These are phyloP conservation scores for Brachionus manjavacas DNA, from an alignment of 1,140 invertebrate genomes.

Conservation along the genomic window DNA sequence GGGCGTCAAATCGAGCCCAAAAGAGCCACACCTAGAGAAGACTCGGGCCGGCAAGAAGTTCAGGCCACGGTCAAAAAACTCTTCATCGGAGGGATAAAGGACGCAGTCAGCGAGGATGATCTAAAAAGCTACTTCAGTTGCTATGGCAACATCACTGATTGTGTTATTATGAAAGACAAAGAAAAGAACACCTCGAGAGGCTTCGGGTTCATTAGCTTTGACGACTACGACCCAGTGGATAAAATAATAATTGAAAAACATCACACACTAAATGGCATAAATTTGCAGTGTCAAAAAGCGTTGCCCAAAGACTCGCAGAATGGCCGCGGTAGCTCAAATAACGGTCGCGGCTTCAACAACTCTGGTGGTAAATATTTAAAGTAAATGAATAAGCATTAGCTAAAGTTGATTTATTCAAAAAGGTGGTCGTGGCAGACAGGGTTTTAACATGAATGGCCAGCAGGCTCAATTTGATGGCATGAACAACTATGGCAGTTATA, in stretches of 20 bases:
- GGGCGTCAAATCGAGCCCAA: slow-evolving; percentile 89
- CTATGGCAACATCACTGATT: slow-evolving; percentile 68
- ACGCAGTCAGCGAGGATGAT: slow-evolving; percentile 48
- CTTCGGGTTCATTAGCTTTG: slow-evolving; percentile 92
- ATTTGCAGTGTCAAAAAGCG: slow-evolving; percentile 61
- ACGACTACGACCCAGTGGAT: slow-evolving; percentile 61
- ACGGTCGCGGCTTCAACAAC: background rate
- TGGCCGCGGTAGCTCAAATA: background rate
- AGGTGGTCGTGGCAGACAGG: background rate
- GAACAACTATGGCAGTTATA: background rate
- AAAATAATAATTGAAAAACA: slow-evolving; percentile 53
- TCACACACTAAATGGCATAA: slow-evolving; percentile 57
- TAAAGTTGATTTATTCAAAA: background rate
- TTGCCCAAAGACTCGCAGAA: slow-evolving; percentile 50
- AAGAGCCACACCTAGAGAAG: slow-evolving; percentile 83
- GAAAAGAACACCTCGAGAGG: slow-evolving; percentile 83
- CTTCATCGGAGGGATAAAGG: slow-evolving; percentile 79
- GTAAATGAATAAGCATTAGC: background rate
- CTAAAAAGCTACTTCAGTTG: slow-evolving; percentile 80
- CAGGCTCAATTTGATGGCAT: background rate
- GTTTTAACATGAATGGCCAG: background rate
- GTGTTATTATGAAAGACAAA: slow-evolving; percentile 60
- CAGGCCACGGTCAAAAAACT: slow-evolving; percentile 90
- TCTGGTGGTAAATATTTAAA: background rate
- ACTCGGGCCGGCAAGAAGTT: slow-evolving; percentile 79